phyloP scores from a whole-genome alignment of 2,888 invertebrate species.

The Hemithea aestivaria region DNA sequence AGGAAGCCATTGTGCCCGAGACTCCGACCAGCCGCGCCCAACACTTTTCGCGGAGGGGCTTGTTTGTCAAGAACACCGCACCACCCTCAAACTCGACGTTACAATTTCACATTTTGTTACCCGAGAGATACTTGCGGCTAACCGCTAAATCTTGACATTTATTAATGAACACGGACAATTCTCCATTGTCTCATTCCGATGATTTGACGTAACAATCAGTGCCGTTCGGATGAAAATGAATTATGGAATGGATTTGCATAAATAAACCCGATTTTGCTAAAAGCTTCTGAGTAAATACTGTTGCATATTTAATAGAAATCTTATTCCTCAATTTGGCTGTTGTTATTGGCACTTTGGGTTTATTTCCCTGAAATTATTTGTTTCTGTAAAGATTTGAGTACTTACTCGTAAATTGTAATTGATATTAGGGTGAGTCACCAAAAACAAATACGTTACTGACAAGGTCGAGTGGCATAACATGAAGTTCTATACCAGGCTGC shows the following conservation, averaged over 20 bases:
- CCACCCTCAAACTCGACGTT: slow-evolving; percentile 35
- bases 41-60: slow-evolving; percentile 35
- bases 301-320: slow-evolving; percentile 36
- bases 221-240: slow-evolving; percentile 32
- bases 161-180: slow-evolving; percentile 45
- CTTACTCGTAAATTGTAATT: too few relatives aligned
- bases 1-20: slow-evolving; percentile 53
- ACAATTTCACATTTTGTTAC: slow-evolving; percentile 42
- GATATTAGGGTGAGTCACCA: too few relatives aligned
- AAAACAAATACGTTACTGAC: too few relatives aligned
- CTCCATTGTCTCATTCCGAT: slow-evolving; percentile 41
- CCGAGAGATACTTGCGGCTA: slow-evolving; percentile 26
- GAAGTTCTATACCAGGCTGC: too few relatives aligned
- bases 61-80: slow-evolving; percentile 34
- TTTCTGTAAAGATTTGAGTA: too few relatives aligned
- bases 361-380: neutral
- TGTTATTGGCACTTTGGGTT: slow-evolving; percentile 19
- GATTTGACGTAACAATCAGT: slow-evolving; percentile 35
- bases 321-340: slow-evolving; percentile 21
- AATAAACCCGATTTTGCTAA: slow-evolving; percentile 39
- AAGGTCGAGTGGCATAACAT: too few relatives aligned
- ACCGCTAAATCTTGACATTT: slow-evolving; percentile 42
- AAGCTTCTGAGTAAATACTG: slow-evolving; percentile 34
- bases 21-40: slow-evolving; percentile 38
- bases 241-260: slow-evolving; percentile 45